phyloP scores from a whole-genome alignment of 2,113 vertebrate species.

The Paratilapia polleni region DNA sequence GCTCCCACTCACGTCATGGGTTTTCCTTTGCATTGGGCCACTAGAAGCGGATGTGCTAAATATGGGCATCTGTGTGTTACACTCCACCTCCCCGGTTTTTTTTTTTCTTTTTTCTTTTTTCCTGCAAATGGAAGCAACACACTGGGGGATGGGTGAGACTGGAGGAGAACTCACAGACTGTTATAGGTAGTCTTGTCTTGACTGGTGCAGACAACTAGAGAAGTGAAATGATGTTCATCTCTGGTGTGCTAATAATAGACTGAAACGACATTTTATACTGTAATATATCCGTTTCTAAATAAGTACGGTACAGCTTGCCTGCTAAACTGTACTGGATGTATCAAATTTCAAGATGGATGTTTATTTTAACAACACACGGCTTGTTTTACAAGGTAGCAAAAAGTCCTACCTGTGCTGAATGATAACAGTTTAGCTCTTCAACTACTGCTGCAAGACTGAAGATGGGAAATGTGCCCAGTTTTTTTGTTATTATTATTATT shows the following conservation, averaged over 20 bases:
- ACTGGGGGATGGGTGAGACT: conserved; percentile 61
- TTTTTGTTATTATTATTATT: no score
- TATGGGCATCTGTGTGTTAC: conserved; percentile 62
- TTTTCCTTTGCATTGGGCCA: conserved; percentile 63
- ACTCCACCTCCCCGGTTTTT: not conserved
- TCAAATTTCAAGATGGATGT: no score
- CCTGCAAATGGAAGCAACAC: conserved; percentile 57
- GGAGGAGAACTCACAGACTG: not conserved
- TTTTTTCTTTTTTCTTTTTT: conserved; percentile 26
- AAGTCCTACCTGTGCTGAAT: no score
- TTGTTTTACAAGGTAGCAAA: no score
- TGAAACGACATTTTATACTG: not conserved
- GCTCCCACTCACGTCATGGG: conserved; percentile 70
- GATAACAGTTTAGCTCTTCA: no score
- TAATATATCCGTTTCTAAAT: no score
- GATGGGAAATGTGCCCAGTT: no score
- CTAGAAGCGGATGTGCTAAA: conserved; percentile 61
- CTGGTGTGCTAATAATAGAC: conserved; percentile 1
- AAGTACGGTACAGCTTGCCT: not conserved
- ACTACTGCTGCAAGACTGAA: no score
- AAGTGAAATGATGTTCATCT: not conserved
- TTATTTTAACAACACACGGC: no score
- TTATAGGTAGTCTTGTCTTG: not conserved
- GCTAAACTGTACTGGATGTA: no score
- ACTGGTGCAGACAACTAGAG: not conserved